phyloP scores from a whole-genome alignment of 2,888 invertebrate species.

The Epicampocera succincta region DNA sequence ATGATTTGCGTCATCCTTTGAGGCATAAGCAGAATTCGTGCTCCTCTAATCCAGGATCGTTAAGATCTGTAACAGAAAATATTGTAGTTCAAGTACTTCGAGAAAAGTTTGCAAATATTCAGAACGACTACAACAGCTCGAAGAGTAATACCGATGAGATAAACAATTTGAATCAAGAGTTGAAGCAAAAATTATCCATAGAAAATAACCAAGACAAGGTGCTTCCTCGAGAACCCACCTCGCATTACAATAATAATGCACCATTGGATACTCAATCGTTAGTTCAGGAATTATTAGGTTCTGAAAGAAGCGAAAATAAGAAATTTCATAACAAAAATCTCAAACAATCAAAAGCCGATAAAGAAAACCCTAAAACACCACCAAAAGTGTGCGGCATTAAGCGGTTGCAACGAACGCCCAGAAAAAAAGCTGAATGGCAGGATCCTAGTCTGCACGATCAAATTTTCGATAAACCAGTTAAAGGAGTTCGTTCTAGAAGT shows the following conservation, averaged over 20 bases:
- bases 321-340: background rate
- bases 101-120: constrained; percentile 33
- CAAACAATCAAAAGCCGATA: background rate
- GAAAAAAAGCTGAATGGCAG: constrained; percentile 54
- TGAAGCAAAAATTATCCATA: constrained; percentile 33
- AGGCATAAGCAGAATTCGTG: background rate
- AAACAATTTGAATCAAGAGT: constrained; percentile 19
- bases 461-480: constrained; percentile 13
- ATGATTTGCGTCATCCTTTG: constrained; percentile 4
- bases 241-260: constrained; percentile 26
- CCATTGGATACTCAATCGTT: constrained; percentile 49
- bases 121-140: background rate
- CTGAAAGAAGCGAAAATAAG: background rate
- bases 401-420: constrained; percentile 44
- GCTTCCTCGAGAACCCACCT: background rate
- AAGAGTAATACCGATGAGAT: background rate
- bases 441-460: constrained; percentile 41
- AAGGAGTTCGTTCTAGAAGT: constrained; percentile 21
- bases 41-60: constrained; percentile 8
- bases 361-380: constrained; percentile 4
- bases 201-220: background rate
- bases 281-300: constrained; percentile 41
- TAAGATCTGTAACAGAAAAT: constrained; percentile 48
- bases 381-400: constrained; percentile 15
- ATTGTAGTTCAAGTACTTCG: constrained; percentile 38